phyloP scores from a whole-genome alignment of 2,888 invertebrate genomes.

The Hemistola chrysoprasaria region DNA sequence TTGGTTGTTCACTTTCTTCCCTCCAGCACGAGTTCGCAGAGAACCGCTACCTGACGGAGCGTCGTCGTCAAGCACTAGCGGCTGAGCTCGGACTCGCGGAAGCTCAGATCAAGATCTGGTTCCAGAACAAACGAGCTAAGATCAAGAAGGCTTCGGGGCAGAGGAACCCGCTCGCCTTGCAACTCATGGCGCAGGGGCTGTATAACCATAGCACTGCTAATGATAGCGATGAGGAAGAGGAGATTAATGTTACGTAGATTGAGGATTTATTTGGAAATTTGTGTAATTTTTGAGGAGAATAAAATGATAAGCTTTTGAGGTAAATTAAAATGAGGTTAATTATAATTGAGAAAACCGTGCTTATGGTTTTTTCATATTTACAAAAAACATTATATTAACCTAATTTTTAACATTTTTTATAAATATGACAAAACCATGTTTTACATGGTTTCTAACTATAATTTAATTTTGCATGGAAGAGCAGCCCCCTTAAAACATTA shows the following conservation, averaged over 20 bases:
- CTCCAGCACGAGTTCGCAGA: conserved; percentile 93
- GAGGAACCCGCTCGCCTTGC: conserved; percentile 92
- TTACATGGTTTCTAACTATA: too few species aligned
- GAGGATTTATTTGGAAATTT: background rate
- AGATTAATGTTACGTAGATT: conserved; percentile 63
- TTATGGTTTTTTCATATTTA: too few species aligned
- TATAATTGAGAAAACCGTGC: too few species aligned
- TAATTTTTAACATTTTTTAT: too few species aligned
- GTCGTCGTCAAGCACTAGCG: conserved; percentile 93
- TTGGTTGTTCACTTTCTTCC: too few species aligned
- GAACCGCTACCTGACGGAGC: conserved; percentile 96
- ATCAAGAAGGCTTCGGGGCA: conserved; percentile 95
- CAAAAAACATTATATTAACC: too few species aligned
- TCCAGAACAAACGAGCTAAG: conserved; percentile 98
- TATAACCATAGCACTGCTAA: conserved; percentile 92
- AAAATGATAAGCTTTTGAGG: too few species aligned
- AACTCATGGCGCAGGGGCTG: conserved; percentile 96
- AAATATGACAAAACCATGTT: too few species aligned
- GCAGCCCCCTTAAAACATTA: too few species aligned
- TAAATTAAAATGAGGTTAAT: too few species aligned
- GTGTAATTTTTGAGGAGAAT: background rate
- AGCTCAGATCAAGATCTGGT: conserved; percentile 99
- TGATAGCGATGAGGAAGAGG: conserved; percentile 90
- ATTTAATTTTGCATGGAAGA: too few species aligned
- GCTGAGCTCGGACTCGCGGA: conserved; percentile 95